Conservation (phyloP, 2,888 invertebrate genomes). For the Deilephila porcellus region DNA sequence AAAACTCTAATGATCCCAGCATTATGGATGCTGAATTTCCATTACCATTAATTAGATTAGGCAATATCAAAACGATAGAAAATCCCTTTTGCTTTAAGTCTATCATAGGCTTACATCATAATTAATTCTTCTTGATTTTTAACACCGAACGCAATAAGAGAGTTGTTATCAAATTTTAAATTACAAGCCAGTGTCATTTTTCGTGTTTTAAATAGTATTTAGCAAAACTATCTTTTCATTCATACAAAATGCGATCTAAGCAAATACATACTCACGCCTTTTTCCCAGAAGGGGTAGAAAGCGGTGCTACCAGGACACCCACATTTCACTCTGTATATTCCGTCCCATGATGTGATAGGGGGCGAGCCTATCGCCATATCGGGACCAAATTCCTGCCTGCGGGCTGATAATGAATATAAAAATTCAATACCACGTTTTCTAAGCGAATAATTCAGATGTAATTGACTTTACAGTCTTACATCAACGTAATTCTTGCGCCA, state of each 20-base stretch:
- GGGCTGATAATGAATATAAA: too few species aligned
- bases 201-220: background rate
- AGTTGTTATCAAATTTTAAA: too few species aligned
- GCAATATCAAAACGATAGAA: background rate
- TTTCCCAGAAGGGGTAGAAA: too few species aligned
- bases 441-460: background rate
- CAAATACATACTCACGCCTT: background rate
- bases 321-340: too few species aligned
- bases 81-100: background rate
- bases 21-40: background rate
- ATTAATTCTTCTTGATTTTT: background rate
- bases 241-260: background rate
- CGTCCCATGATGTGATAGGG: too few species aligned
- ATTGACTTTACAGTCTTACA: constrained; percentile 5
- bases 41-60: background rate
- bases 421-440: too few species aligned
- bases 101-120: background rate
- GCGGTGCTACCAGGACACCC: too few species aligned
- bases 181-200: too few species aligned
- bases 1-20: background rate
- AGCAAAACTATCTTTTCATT: background rate
- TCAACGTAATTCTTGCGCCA: background rate
- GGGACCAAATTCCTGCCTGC: too few species aligned
- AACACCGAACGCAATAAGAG: too few species aligned
- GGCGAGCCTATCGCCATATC: too few species aligned